Evolutionary conservation across 2,113 vertebrate genomes (phyloP).

Genomic region (Isurus oxyrinchus): DNA sequence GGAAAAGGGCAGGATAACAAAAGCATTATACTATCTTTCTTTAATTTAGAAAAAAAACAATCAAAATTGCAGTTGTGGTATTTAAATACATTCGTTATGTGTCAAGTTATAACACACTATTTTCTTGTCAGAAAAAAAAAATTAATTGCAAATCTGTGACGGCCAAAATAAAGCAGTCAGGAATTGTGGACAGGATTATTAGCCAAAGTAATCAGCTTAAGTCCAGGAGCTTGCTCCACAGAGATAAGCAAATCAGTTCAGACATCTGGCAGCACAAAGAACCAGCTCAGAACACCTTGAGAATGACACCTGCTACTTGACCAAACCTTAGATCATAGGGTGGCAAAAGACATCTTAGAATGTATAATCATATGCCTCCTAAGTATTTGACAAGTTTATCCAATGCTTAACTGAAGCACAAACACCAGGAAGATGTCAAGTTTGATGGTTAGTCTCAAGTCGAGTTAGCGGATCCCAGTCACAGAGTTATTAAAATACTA

Average conservation of each 20-base stretch:
- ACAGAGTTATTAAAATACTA: background rate
- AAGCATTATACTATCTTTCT: background rate
- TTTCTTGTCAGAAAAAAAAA: background rate
- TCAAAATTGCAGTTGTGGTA: background rate
- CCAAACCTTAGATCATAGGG: background rate
- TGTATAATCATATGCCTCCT: background rate
- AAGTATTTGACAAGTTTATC: background rate
- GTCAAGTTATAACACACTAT: background rate
- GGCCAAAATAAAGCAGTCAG: background rate
- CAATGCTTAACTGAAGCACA: background rate
- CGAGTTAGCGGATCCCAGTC: background rate
- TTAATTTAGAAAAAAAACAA: background rate
- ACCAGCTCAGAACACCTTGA: background rate
- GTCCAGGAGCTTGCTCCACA: background rate
- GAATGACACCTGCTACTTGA: background rate
- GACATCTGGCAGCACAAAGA: background rate
- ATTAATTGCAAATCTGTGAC: background rate
- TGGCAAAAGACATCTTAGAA: background rate
- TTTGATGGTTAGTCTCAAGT: background rate
- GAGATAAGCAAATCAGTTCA: slow-evolving; percentile 25
- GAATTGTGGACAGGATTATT: background rate
- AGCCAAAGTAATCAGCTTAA: background rate
- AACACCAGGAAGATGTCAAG: background rate
- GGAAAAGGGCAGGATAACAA: background rate
- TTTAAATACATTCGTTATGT: background rate